A percentile compares a stretch with the other conserved stretches of the same genome.
Evolutionary conservation across 2,797 vertebrate species (phyloP).

Genomic region (Loriculus beryllinus): DNA sequence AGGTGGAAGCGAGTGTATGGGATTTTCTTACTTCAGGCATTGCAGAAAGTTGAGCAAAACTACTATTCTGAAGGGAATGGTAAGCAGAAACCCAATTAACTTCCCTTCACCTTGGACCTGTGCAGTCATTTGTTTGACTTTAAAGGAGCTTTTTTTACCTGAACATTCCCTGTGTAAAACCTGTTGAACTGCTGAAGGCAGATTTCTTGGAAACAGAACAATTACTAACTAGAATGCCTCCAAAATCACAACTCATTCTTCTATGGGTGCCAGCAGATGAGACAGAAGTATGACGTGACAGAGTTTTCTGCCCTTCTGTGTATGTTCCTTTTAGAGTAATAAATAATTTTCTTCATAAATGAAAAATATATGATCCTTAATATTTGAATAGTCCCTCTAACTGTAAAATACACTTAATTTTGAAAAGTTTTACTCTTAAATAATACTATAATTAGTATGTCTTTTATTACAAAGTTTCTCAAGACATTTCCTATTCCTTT

Average conservation of each 20-base stretch:
- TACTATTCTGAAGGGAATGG: not conserved
- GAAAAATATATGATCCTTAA: conserved; percentile 14
- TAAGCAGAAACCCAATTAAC: not conserved
- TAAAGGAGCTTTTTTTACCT: not conserved
- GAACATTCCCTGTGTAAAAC: not conserved
- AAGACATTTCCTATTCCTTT: not conserved
- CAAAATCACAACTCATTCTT: not conserved
- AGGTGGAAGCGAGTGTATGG: not conserved
- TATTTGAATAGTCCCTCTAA: not conserved
- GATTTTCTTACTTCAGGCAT: not conserved
- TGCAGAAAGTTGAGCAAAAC: not conserved
- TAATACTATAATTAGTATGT: not conserved
- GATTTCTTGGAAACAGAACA: not conserved
- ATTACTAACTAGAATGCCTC: not conserved
- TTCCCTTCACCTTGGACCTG: not conserved
- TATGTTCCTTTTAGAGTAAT: not conserved
- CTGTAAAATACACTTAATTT: not conserved
- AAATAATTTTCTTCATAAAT: not conserved
- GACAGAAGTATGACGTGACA: not conserved
- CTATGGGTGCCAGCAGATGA: not conserved
- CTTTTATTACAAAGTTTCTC: not conserved
- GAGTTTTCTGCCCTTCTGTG: not conserved
- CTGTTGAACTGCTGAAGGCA: not conserved
- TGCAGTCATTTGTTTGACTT: not conserved
- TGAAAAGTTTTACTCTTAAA: not conserved